Base-by-base conservation (phyloP, 2,888 invertebrate genomes). In the Urechis unicinctus region DNA sequence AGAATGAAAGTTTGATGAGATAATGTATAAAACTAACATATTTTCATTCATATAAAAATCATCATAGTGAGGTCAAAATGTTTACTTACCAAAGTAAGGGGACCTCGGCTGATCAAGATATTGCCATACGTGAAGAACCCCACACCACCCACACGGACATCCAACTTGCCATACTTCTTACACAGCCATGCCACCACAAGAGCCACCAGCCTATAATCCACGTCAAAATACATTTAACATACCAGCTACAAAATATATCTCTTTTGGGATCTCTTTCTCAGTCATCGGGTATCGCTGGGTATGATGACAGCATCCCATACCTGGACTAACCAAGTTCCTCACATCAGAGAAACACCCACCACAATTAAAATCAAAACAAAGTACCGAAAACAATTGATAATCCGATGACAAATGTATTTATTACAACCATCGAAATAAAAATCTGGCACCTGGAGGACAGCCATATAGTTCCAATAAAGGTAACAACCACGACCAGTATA, bases 121-220 rank as follows among this genome's bases (percentile, higher is more conserved):
- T 54, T 26, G 21, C 30, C 42, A 4, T 49, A 50, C 17, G 42
- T n/a, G 1, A 54, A 24, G 31, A 71, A 61, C 2, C 72, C 71
- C 41, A 71, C 70, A 57, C 71, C 57, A 2, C 69, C 68, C 56
- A 73, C 68, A 45, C 66, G 68, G 5, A 72, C 63, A 57, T 67
- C 66, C 36, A 72, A 59, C 41, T 66, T 66, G 26, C 66, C 57
- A 51, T 62, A 67, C 54, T 64, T 64, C 45, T 69, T 66, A 25
- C 76, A 59, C 2, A 71, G 50, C 62, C 67, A 68, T 29, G 74
- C 72, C 5, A 75, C 55, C n/a, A 76, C 29, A 61, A 68, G 68
- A 41, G 74, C 74, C 24, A 72, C 48, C 36, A 77, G 66, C 56
- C 78, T 78, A 66, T 28, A 69, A 65, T 22, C 25, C 41, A 50